phyloP scores from a whole-genome alignment of 2,888 invertebrate species.

The Periphyllus acericola region DNA sequence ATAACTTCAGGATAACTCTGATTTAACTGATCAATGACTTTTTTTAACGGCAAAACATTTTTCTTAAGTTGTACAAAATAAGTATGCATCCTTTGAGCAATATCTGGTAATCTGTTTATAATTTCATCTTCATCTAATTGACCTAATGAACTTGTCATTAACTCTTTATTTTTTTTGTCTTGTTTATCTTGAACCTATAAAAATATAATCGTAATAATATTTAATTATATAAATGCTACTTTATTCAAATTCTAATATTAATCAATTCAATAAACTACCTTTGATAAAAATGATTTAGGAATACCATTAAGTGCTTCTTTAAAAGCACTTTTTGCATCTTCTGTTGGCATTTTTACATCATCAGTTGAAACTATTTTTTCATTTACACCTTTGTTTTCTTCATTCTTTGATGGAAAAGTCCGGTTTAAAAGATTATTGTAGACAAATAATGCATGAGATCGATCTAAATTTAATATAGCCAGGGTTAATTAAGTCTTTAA shows the following conservation, averaged over 20 bases:
- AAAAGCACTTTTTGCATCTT: conserved; percentile 67
- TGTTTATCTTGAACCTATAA: conserved; percentile 83
- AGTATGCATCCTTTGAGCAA: conserved; percentile 84
- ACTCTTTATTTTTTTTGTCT: conserved; percentile 84
- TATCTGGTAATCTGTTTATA: conserved; percentile 83
- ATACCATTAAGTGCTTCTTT: conserved; percentile 80
- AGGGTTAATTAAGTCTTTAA: background rate
- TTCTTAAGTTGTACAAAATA: conserved; percentile 90
- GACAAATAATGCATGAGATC: conserved; percentile 79
- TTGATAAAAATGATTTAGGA: conserved; percentile 83
- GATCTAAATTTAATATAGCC: conserved; percentile 68
- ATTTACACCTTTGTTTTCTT: conserved; percentile 13
- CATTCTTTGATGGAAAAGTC: conserved; percentile 73
- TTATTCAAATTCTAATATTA: background rate
- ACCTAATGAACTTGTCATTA: conserved; percentile 82
- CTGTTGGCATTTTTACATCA: conserved; percentile 64
- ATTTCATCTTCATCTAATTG: conserved; percentile 79
- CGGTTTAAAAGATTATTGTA: conserved; percentile 83
- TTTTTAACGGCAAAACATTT: conserved; percentile 80
- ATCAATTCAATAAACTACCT: conserved; percentile 68
- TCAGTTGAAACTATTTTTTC: conserved; percentile 49
- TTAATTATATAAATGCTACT: too few relatives aligned
- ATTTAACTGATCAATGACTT: conserved; percentile 79
- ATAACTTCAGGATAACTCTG: conserved; percentile 81
- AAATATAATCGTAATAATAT: too few relatives aligned